Evolutionary conservation across 1,140 invertebrate species (phyloP).

Genomic region (Drusus annulatus): DNA sequence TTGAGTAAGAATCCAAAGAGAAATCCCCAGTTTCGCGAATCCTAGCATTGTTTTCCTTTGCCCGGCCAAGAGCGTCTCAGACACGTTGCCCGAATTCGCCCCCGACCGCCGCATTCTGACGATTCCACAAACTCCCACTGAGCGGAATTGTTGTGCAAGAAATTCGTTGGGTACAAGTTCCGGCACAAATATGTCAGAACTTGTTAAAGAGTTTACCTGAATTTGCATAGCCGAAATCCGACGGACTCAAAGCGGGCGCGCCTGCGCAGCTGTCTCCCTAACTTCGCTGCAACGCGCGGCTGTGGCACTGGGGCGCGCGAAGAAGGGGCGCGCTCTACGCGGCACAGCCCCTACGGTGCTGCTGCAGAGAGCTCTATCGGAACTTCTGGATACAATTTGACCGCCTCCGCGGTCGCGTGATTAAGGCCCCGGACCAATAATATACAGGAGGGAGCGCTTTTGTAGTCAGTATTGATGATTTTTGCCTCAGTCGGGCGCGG

Average conservation of each 20-base stretch:
- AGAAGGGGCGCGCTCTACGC: background rate
- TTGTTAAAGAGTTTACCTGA: conserved; percentile 26
- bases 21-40: too few relatives aligned
- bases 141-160: conserved; percentile 8
- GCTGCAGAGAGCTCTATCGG: too few relatives aligned
- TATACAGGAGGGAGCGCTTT: too few relatives aligned
- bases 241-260: background rate
- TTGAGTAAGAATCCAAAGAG: too few relatives aligned
- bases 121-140: background rate
- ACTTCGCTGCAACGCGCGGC: background rate
- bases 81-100: too few relatives aligned
- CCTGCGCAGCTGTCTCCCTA: background rate
- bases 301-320: background rate
- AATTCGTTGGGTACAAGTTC: conserved; percentile 13
- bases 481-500: too few relatives aligned
- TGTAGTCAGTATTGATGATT: too few relatives aligned
- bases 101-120: background rate
- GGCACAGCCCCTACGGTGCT: background rate
- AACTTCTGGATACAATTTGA: too few relatives aligned
- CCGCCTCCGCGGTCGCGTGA: too few relatives aligned
- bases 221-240: conserved; percentile 30
- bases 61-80: too few relatives aligned
- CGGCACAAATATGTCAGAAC: conserved; percentile 25
- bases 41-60: too few relatives aligned
- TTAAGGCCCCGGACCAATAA: too few relatives aligned